Base-by-base conservation (phyloP, 2,797 vertebrate genomes). In the Hirundo rustica region DNA sequence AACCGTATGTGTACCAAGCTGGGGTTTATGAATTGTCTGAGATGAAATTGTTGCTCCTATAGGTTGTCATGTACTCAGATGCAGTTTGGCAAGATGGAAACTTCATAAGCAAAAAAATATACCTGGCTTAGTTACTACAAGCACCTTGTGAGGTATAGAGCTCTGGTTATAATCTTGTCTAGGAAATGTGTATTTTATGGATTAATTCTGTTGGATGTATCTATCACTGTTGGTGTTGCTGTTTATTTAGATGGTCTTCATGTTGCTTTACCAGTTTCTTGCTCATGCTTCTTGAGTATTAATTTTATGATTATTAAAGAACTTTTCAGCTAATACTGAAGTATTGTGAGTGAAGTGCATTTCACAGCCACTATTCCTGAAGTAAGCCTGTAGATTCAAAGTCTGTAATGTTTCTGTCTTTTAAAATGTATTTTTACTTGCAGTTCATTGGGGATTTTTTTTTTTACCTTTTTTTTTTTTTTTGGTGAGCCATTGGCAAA, bases 381-480 rank as follows among this genome's bases (percentile, higher is more conserved):
- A 87, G 47, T 45, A 94, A 55, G 53, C 34, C 29, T 51, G 10
- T 65, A 10, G 32, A 15, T 74, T 92, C 44, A 32, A 77, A 87
- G 34, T 20, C 60, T 57, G 44, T 13, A 45, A 7, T 60, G 96
- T 96, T 96, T 96, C 77, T 90, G 30, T 79, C 73, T 85, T 88
- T 95, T 88, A 95, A 96, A 93, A 72, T 7, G 20, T 81, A 92
- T 84, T 96, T 85, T 93, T 94, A n/a, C 42, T 95, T 92, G 47
- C 34, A 95, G 71, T 66, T 81, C 71, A 79, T 47, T 83, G 75
- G 85, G 73, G 81, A 92, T 91, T 95, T 45, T 83, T n/a, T 76
- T 95, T 96, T 96, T 96, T 77, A n/a, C n/a, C n/a, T n/a, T n/a
- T n/a, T 93, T 74, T 89, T 85, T 93, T 42, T 91, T 92, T 93